Evolutionary conservation across 2,113 vertebrate species (phyloP), one percentile per base, ranked within the genome.

Genomic region (Origma solitaria): DNA sequence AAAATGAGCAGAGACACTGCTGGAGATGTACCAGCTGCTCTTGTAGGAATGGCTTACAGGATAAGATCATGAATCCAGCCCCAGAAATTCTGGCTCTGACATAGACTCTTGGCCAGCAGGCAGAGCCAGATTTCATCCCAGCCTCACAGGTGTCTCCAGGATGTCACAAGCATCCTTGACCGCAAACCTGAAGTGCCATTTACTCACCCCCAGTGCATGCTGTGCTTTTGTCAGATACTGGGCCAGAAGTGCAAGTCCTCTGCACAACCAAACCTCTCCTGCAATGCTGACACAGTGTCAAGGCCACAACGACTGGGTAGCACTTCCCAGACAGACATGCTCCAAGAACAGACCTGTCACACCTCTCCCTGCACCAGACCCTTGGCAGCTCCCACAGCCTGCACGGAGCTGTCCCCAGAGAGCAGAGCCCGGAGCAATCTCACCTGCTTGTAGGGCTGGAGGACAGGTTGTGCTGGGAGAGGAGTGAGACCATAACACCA

Each of bases 161-260:
- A 69, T 6, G 10, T 65, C 58, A 38, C 11, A 56, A 81, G 23
- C 69, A 90, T 31, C 60, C 40, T 24, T 58, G 25, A 76, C 16
- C 20, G 9, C 30, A 73, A 89, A 75, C 60, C n/a, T 42, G 8
- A 88, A 68, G 25, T 45, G 25, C 47, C 5, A 50, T 35, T 88
- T 60, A 49, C 61, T 57, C 56, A 44, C 28, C 42, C 35, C 10
- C 15, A 31, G 9, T 0, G 0, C 0, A 0, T 15, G 18, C 51
- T 38, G 21, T 0, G 2, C 47, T 75, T 70, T 24, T 0, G 1
- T 65, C 75, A 53, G 15, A 78, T 69, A 25, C 42, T 0, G 6
- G 42, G 56, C 60, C 54, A 61, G 37, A 31, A 73, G 13, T 33
- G 14, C 20, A 30, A 68, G 13, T 2, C 4, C 11, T 33, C 13